Base-by-base conservation (phyloP, 2,888 invertebrate species). In the Micropterix aruncella region DNA sequence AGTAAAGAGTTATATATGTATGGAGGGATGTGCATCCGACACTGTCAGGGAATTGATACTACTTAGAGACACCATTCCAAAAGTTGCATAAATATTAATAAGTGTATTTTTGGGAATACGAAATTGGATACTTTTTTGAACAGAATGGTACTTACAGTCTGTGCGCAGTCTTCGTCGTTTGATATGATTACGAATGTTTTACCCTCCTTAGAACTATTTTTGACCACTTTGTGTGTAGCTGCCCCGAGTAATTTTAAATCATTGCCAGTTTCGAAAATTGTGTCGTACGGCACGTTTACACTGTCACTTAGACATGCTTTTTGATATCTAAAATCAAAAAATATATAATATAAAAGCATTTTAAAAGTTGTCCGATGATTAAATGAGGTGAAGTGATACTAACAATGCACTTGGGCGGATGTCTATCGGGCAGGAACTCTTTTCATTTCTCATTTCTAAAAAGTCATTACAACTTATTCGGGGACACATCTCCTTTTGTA, bases 401-500 rank as follows among this genome's bases (percentile, higher is more conserved):
- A 38, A 67, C 66, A 69, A 58, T 49, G 69, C 60, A 60, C 68
- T 69, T 1, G 70, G 66, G 46, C 69, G 57, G 51, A 70, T 70
- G 47, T 66, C 65, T 47, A 68, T 60, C 16, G 67, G 70, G 55
- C 72, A 74, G 61, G 75, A 76, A 50, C 62, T 63, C 47, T 67
- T 62, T 55, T 78, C 73, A 54, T 81, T 75, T 39, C 87, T 65
- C 45, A 93, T 60, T 44, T 83, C 73, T 48, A 89, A 70, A 55
- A 93, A 79, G 64, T 95, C 94, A 38, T 82, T 80, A 7, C 86
- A 80, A 55, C 88, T 91, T 46, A 95, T 87, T 44, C 92, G 75
- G 0, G 93, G 85, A 57, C 83, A 82, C 52, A 79, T 77, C 65
- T 91, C 89, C 3, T 65, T 60, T 57, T 83, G 83, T 42, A 91